phyloP scores from a whole-genome alignment of 1,140 invertebrate species.

The Atta colombica region DNA sequence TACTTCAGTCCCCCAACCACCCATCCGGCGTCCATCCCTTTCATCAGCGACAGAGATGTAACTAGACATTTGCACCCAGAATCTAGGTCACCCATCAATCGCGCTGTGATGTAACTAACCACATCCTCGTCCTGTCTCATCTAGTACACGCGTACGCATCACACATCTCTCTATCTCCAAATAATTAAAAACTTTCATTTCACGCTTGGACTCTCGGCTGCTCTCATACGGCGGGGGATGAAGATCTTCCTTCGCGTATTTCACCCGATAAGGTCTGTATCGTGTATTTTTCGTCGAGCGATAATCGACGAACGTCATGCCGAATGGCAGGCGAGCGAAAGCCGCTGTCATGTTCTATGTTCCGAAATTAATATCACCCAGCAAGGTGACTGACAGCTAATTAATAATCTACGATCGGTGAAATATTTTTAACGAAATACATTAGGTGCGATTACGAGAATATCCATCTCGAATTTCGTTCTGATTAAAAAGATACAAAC shows the following conservation, averaged over 20 bases:
- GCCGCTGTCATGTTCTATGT: constrained; percentile 4
- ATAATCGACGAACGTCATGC: not conserved
- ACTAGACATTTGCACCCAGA: constrained; percentile 35
- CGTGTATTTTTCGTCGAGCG: not conserved
- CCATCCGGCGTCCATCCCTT: constrained; percentile 39
- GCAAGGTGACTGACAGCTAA: constrained; percentile 41
- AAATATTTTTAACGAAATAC: constrained; percentile 20
- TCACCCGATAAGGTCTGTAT: constrained; percentile 34
- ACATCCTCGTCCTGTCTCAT: constrained; percentile 2
- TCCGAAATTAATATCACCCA: constrained; percentile 40
- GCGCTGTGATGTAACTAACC: constrained; percentile 55
- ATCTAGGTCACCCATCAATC: constrained; percentile 68
- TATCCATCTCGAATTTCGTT: not conserved
- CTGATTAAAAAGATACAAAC: not conserved
- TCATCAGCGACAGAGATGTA: constrained; percentile 56
- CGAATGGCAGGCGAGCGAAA: not conserved
- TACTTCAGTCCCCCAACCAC: constrained; percentile 24
- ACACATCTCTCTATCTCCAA: not conserved
- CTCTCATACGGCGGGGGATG: too few species aligned
- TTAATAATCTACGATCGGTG: constrained; percentile 26
- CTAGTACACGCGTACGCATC: not conserved
- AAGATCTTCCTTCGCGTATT: not conserved
- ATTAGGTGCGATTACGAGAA: constrained; percentile 12
- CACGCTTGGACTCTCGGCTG: not conserved
- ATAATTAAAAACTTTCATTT: constrained; percentile 52